A percentile compares a stretch with the other conserved stretches of the same genome.
Evolutionary conservation across 2,888 invertebrate species (phyloP).

Genomic region (Kryphioiulus occultus): DNA sequence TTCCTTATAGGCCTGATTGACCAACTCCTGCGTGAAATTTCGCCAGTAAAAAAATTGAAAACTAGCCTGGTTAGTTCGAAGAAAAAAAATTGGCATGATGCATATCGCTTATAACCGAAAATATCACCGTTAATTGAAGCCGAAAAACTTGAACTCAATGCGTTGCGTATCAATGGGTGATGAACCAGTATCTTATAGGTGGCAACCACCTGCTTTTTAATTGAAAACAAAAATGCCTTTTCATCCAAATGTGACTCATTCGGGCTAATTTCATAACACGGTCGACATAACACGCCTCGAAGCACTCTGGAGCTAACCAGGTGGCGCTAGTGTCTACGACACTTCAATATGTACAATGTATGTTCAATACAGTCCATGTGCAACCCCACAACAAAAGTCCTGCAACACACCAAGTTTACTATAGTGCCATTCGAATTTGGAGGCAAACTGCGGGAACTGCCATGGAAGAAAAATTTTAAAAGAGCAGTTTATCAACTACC

Average conservation of each 20-base stretch:
- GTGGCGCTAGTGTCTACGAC: neutral
- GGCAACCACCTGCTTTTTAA: constrained; percentile 23
- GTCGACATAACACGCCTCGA: neutral
- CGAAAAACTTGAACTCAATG: constrained; percentile 14
- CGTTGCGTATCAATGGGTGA: neutral
- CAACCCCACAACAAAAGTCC: too few species aligned
- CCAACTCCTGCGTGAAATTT: constrained; percentile 15
- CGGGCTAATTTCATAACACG: neutral
- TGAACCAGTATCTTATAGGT: constrained; percentile 16
- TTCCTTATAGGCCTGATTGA: constrained; percentile 8
- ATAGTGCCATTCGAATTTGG: too few species aligned
- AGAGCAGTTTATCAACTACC: too few species aligned
- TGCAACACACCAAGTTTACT: too few species aligned
- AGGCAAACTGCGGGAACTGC: too few species aligned
- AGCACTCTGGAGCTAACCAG: neutral
- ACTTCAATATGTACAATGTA: neutral
- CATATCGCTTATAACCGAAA: neutral
- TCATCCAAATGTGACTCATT: neutral
- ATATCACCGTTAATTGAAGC: neutral
- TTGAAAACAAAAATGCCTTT: constrained; percentile 6
- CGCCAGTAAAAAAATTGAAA: neutral
- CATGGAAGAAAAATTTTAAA: too few species aligned
- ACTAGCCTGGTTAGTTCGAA: neutral
- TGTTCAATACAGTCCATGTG: too few species aligned
- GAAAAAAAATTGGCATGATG: neutral